phyloP scores from a whole-genome alignment of 2,888 invertebrate species.

The Fragum fragum region DNA sequence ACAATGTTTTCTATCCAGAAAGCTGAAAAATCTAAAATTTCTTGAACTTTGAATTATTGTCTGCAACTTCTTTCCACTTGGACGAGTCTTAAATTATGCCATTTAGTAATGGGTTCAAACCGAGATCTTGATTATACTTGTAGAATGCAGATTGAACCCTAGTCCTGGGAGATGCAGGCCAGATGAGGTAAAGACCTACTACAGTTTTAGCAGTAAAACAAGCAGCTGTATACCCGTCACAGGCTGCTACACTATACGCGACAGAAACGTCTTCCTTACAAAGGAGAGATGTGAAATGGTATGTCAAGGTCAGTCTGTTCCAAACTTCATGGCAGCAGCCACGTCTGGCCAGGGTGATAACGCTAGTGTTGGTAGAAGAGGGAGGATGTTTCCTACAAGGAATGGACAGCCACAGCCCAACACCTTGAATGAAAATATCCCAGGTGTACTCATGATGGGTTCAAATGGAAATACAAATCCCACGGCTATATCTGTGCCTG shows the following conservation, averaged over 20 bases:
- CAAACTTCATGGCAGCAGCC: slow-evolving; percentile 37
- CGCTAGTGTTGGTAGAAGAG: slow-evolving; percentile 35
- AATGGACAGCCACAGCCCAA: slow-evolving; percentile 2
- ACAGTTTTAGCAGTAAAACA: slow-evolving; percentile 59
- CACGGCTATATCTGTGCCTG: neutral
- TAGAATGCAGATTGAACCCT: slow-evolving; percentile 55
- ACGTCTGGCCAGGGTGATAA: neutral
- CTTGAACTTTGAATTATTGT: no score
- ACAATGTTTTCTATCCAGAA: no score
- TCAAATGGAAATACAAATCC: slow-evolving; percentile 2
- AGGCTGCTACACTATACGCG: slow-evolving; percentile 58
- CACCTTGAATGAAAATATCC: neutral
- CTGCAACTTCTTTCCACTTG: no score
- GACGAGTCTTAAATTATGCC: no score
- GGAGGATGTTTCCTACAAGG: slow-evolving; percentile 4
- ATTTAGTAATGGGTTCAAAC: no score
- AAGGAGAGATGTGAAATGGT: slow-evolving; percentile 44
- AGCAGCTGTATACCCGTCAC: slow-evolving; percentile 47
- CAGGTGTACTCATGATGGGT: slow-evolving; percentile 8
- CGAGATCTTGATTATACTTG: no score
- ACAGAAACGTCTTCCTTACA: slow-evolving; percentile 54
- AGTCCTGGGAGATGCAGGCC: slow-evolving; percentile 48
- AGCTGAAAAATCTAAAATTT: no score
- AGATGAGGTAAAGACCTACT: slow-evolving; percentile 40
- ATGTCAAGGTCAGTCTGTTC: slow-evolving; percentile 31